These are phyloP conservation scores for Leptatherina wallacei DNA, from an alignment of 2,797 vertebrate species.

Conservation along the genomic window DNA sequence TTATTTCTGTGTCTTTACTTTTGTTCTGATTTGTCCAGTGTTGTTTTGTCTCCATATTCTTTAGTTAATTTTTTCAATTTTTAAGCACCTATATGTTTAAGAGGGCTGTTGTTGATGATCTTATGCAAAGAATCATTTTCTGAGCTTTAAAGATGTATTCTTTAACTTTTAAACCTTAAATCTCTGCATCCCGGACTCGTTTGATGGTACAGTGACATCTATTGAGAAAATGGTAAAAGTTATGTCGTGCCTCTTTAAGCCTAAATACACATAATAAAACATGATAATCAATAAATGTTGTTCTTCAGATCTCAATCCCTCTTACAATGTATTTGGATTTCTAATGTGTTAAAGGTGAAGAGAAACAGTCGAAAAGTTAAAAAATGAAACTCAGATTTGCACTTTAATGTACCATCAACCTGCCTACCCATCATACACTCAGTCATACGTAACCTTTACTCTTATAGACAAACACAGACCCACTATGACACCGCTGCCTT, in stretches of 20 bases:
- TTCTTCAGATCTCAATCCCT: neutral
- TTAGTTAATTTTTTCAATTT: neutral
- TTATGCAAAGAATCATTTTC: neutral
- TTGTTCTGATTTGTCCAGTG: neutral
- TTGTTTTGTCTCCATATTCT: neutral
- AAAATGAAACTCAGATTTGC: neutral
- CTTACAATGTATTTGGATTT: neutral
- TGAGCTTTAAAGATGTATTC: neutral
- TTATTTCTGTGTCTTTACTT: neutral
- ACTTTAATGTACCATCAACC: conserved; percentile 36
- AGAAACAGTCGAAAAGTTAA: neutral
- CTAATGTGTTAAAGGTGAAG: neutral
- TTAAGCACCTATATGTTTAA: neutral
- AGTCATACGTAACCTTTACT: neutral
- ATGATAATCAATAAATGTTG: neutral
- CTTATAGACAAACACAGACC: conserved; percentile 17
- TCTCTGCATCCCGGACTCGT: too few species aligned
- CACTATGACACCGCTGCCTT: conserved; percentile 49
- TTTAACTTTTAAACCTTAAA: too few species aligned
- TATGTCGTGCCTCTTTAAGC: too few species aligned
- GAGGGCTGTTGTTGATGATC: neutral
- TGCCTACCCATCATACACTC: conserved; percentile 18
- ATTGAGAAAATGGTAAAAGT: too few species aligned
- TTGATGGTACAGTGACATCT: too few species aligned
- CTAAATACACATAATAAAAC: neutral